Base-by-base conservation (phyloP, 2,797 vertebrate species). In the Melopsittacus undulatus region DNA sequence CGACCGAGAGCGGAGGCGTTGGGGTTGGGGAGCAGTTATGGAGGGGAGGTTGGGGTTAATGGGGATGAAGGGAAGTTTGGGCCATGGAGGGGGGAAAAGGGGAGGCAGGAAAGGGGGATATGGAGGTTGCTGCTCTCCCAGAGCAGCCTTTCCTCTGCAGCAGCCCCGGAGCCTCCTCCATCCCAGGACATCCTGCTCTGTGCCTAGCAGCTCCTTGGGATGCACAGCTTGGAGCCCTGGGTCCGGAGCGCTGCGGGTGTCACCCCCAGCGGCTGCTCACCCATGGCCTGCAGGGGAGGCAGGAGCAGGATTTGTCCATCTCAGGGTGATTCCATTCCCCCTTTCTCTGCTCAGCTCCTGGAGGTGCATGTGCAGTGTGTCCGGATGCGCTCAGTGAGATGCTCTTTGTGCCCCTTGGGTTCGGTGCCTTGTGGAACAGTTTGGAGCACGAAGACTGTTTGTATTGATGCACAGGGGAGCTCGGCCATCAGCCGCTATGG, bases 261-360 rank as follows among this genome's bases (percentile, higher is more conserved):
- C 13, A 5, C 29, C 4, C 54, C 49, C 70, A 10, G 17, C 8
- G 3, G n/a, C 49, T 66, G 68, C 86, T 73, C 61, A 7, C 10
- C 0, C 1, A 9, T 36, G 57, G 45, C 52, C 57, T 34, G 34
- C 34, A 34, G 36, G 38, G 32, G 21, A 23, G 56, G 22, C 76
- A 59, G 69, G 46, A 88, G 69, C 43, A 8, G 78, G 87, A 87
- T 95, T 95, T 92, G 69, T 87, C 87, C 85, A 69, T 63, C 10
- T 0, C 14, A 2, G 82, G 70, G 82, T 87, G 79, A 89, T 89
- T 80, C 69, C 79, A 54, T 66, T 82, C 63, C 75, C 67, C 68
- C 26, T 73, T 36, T 66, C 87, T 17, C 81, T 76, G n/a, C 78
- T 68, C 72, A 43, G 54, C 27, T 36, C 38, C 26, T 10, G 40